Base-by-base conservation (phyloP, 2,888 invertebrate genomes). In the Tromatobia lineatoria region DNA sequence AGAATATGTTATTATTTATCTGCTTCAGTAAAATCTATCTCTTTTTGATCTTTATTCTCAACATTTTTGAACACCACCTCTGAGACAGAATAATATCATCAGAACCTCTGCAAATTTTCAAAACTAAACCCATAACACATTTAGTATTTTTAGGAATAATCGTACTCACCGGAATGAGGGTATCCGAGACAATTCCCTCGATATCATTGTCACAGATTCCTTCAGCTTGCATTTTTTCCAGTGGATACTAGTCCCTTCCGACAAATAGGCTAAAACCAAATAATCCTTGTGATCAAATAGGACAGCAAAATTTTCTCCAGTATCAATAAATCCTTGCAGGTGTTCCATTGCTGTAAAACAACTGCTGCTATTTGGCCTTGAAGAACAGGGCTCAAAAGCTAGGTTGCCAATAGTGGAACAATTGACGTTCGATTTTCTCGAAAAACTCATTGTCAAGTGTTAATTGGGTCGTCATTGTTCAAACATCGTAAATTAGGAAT, bases 101-200 rank as follows among this genome's bases (percentile, higher is more conserved):
- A 11, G 23, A 54, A 0, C 7, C 6, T 18, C 8, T 50, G 50
- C n/a, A 50, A n/a, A n/a, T 2, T 50, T 50, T 18, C 7, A 2
- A 18, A 0, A 6, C 18, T 50, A 2, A 50, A 18, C 50, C 1
- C 18, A 0, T 20, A 13, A 57, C 34, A 15, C n/a, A 45, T 13
- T 45, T 1, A n/a, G 7, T 52, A 57, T 47, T 29, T 66, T 47
- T 29, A 10, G 13, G 2, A 61, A 18, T 34, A 67, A 67, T 11
- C 79, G 74, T 87, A 91, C 93, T 91, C 88, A 94, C 95, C 61
- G 95, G 94, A 84, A 95, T 94, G 71, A 94, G 90, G 34, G 94
- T 93, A 29, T 93, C 92, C 38, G 92, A 90, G 83, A 94, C 93
- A 75, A 94, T 88, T 71, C 91, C 91, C 80, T 93, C 92, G 73